A percentile compares a stretch with the other conserved stretches of the same genome.
Evolutionary conservation across 2,797 vertebrate genomes (phyloP).

Genomic region (Neoniphon sammara): DNA sequence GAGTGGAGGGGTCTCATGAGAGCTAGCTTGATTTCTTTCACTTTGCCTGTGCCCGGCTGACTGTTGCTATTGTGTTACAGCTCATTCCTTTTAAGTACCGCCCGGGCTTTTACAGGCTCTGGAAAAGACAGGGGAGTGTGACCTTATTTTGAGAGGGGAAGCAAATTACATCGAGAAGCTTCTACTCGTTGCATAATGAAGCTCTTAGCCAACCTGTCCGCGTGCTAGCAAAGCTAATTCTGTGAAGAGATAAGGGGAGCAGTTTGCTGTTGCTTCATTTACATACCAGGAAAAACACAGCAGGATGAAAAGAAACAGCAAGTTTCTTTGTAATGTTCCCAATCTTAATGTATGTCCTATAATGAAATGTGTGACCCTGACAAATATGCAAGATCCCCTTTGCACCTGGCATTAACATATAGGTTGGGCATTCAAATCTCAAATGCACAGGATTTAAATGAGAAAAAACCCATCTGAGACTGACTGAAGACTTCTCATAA

Average conservation of each 20-base stretch:
- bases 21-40: slow-evolving; percentile 62
- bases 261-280: slow-evolving; percentile 17
- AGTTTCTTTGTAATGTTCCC: slow-evolving; percentile 1
- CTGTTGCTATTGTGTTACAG: slow-evolving; percentile 75
- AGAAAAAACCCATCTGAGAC: too few relatives aligned
- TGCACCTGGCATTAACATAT: not conserved
- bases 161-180: slow-evolving; percentile 52
- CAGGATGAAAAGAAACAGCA: not conserved
- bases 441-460: too few relatives aligned
- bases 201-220: slow-evolving; percentile 34
- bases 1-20: slow-evolving; percentile 65
- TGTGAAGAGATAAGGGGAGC: not conserved
- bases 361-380: slow-evolving; percentile 28
- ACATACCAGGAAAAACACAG: not conserved
- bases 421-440: not conserved
- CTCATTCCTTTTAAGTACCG: slow-evolving; percentile 73
- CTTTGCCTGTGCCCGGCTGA: slow-evolving; percentile 58
- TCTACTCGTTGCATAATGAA: slow-evolving; percentile 34
- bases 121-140: slow-evolving; percentile 46
- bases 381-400: not conserved
- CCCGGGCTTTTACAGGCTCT: slow-evolving; percentile 68
- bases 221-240: slow-evolving; percentile 7
- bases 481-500: too few relatives aligned
- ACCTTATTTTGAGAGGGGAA: slow-evolving; percentile 59
- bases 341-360: not conserved